These are phyloP conservation scores for Xiphophorus birchmanni DNA, from an alignment of 2,797 vertebrate species.

Conservation along the genomic window DNA sequence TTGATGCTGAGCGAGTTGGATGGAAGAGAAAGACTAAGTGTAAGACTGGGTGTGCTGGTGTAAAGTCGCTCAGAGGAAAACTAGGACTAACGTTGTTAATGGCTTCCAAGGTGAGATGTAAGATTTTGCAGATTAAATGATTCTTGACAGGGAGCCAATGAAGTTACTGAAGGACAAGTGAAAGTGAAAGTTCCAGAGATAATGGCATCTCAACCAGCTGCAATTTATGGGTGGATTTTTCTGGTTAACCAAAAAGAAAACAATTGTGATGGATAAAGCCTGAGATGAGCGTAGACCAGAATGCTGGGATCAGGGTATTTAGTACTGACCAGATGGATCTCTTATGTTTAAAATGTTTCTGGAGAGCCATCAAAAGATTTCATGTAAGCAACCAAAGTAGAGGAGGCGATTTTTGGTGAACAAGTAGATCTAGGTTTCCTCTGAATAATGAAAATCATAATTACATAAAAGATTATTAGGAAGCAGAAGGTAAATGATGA, in stretches of 20 bases:
- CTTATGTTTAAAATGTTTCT: neutral
- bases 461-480: neutral
- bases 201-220: neutral
- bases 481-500: neutral
- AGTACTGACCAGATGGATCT: neutral
- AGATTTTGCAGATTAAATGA: neutral
- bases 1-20: neutral
- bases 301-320: neutral
- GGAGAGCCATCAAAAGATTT: neutral
- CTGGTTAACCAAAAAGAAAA: neutral
- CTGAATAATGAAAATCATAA: neutral
- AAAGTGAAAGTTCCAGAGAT: neutral
- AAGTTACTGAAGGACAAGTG: neutral
- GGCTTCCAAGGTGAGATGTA: neutral
- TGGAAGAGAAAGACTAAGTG: neutral
- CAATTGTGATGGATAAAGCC: neutral
- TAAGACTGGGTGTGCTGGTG: neutral
- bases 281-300: neutral
- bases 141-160: neutral
- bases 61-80: neutral
- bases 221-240: neutral
- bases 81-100: neutral
- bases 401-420: neutral
- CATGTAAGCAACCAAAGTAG: neutral
- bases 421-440: neutral